phyloP scores from a whole-genome alignment of 2,113 vertebrate species.

The Urocolius indicus region DNA sequence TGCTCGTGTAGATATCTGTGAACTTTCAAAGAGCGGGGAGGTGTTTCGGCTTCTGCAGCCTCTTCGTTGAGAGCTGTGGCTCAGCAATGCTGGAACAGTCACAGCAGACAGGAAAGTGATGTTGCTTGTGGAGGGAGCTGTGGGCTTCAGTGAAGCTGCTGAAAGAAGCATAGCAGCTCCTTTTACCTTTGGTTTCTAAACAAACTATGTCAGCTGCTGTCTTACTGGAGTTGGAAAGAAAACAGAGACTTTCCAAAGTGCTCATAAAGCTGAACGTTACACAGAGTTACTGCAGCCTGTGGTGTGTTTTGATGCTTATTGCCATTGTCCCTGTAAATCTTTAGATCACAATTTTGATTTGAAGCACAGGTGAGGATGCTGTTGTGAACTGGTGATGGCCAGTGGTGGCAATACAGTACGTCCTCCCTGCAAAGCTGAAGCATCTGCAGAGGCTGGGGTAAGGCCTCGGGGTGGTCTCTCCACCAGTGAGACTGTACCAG shows the following conservation, averaged over 20 bases:
- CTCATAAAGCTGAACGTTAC: neutral
- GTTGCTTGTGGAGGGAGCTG: neutral
- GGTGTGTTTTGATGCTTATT: neutral
- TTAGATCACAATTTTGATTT: neutral
- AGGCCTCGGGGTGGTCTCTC: neutral
- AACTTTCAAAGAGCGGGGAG: neutral
- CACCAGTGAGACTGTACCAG: neutral
- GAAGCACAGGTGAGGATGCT: neutral
- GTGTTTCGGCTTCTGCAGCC: neutral
- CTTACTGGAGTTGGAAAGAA: neutral
- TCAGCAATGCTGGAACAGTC: neutral
- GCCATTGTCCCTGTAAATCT: fast-evolving
- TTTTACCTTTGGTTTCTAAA: slow-evolving; percentile 3
- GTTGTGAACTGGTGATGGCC: neutral
- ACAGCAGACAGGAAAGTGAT: neutral
- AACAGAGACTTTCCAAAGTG: neutral
- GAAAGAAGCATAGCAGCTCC: neutral
- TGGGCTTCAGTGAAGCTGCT: neutral
- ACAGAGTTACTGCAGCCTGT: fast-evolving
- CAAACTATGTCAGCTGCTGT: neutral
- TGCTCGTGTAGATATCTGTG: fast-evolving
- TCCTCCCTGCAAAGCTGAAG: neutral
- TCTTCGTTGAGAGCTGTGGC: neutral
- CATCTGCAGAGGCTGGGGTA: neutral
- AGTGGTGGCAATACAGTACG: fast-evolving